Base-by-base conservation (phyloP, 2,797 vertebrate genomes). In the Sardinella longiceps region DNA sequence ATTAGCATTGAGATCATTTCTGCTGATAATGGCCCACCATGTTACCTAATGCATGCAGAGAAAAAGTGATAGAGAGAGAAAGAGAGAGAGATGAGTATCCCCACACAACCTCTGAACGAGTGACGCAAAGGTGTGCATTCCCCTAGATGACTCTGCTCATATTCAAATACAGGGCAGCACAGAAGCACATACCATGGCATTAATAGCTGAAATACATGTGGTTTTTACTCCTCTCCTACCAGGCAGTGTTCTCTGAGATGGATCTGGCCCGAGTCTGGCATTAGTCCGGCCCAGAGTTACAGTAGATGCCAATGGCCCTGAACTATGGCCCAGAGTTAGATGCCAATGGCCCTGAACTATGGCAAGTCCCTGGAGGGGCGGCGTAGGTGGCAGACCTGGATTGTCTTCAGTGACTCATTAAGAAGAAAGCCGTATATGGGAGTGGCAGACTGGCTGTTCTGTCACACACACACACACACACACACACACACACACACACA, bases 1-100 rank as follows among this genome's bases (percentile, higher is more conserved):
- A 77, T 77, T 77, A 77, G 33, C 33, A 77, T 43, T 23, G 5
- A 43, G 70, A 77, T 77, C 37, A 77, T 77, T 39, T 43, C 37
- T 77, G 37, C 20, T 39, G 70, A 74, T 77, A 23, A 43, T 39
- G 70, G 63, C 28, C 63, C 28, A 33, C 63, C 28, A 4, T 30
- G 63, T 70, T 70, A 70, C 37, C 33, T 23, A 43, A 77, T 77
- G 23, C 6, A 43, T 4, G 3, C 6, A 37, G 5, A 37, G 15
- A 33, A 6, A 53, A 3, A 53, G 3, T 4, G 51, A 23, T 3
- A 5, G 51, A 53, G 2, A 53, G 51, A 53, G 20, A 20, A 30
- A 70, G 1, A 11, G 1, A 70, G 66, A 33, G 14, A 2, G 30
- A 33, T 74, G 14, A 18, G 18, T 39, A 23, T 77, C 70, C 33